These are phyloP conservation scores for Andrena minutula DNA, from an alignment of 2,888 invertebrate genomes.

Conservation along the genomic window DNA sequence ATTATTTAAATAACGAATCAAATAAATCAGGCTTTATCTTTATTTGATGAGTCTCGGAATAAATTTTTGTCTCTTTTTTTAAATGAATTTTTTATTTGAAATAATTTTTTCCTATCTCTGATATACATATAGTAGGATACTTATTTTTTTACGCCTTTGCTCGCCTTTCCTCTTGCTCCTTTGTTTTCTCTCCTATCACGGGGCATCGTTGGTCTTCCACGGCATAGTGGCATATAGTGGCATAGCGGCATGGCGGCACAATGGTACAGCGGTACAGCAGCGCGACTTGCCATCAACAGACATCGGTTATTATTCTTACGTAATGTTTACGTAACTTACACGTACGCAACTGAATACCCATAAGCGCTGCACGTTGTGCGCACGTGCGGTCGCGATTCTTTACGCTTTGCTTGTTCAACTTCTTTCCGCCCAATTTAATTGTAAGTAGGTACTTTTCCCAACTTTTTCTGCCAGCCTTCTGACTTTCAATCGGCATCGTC, in stretches of 20 bases:
- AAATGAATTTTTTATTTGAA: no score
- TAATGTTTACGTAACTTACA: slow-evolving; percentile 82
- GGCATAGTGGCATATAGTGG: background rate
- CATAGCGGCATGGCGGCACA: background rate
- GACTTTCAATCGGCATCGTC: background rate
- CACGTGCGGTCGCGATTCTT: slow-evolving; percentile 24
- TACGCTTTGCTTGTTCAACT: slow-evolving; percentile 1
- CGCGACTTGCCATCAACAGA: slow-evolving; percentile 69
- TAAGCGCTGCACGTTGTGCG: slow-evolving; percentile 26
- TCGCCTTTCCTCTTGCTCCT: background rate
- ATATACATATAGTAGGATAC: no score
- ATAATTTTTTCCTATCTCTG: no score
- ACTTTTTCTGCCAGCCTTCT: background rate
- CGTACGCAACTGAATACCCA: slow-evolving; percentile 60
- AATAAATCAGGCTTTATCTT: no score
- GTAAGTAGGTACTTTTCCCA: no score
- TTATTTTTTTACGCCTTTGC: background rate
- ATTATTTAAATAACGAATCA: no score
- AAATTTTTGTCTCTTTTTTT: no score
- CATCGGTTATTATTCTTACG: slow-evolving; percentile 81
- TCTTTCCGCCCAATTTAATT: slow-evolving; percentile 3
- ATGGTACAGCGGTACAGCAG: slow-evolving; percentile 53
- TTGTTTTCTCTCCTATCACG: background rate
- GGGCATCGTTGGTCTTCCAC: background rate
- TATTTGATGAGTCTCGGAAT: no score